Evolutionary conservation across 2,888 invertebrate species (phyloP), one percentile per base, ranked within the genome.

Genomic region (Xestia c-nigrum): DNA sequence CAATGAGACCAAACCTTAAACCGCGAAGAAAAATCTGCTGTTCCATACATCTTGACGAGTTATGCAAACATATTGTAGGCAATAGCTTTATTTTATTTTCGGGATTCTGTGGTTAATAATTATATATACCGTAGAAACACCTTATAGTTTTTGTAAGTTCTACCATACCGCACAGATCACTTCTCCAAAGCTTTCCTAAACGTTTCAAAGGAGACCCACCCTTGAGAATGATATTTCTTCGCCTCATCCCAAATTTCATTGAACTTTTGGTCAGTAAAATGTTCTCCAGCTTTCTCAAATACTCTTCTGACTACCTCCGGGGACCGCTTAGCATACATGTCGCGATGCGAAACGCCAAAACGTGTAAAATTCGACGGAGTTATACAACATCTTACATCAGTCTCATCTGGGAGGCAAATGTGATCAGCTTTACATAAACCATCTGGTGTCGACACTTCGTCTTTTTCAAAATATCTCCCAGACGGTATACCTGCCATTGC

Each of bases 191-290:
- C 61, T 64, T 66, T 40, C 19, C 1, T 55, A 67, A 97, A 97
- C 2, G 97, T 97, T 88, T 97, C 96, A 61, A 94, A 95, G 80
- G 94, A 96, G 14, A 97, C 97, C 78, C 86, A 87, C 9, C 94
- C 96, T 63, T 94, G 92, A 65, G 94, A 90, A 85, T 97, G 96
- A 74, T 87, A 85, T 82, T 94, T 91, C 55, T 93, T 85, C 1
- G 96, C 97, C 47, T 91, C 90, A 68, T 94, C 83, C 97, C 97
- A 97, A 69, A 96, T 80, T 80, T 88, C 85, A 67, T 94, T 90
- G 85, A 97, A 97, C 19, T 84, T 88, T 67, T 95, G 91, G 10
- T 94, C 94, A 14, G 93, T 91, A 70, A 97, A 94, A 52, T 89
- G 85, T 81, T 94, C 94, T 0, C 96, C 96, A 19, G 93, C 84